A percentile compares a stretch with the other conserved stretches of the same genome.
These are phyloP conservation scores for Sceloporus undulatus DNA, from an alignment of 2,113 vertebrate species.

Conservation along the genomic window DNA sequence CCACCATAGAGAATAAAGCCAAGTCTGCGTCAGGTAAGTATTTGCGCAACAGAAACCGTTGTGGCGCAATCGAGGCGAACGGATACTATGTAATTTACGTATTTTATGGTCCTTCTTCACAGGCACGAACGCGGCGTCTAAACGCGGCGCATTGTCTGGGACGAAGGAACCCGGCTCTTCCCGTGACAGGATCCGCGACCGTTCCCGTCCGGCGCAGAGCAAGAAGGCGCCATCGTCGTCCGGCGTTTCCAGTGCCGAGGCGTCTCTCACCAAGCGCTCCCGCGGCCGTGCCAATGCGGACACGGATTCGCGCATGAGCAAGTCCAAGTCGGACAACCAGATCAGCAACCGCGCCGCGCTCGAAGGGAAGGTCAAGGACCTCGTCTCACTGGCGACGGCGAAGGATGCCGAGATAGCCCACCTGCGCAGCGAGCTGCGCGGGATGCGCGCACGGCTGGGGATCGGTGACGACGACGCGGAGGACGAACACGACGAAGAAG, in stretches of 20 bases:
- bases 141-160: conserved; percentile 82
- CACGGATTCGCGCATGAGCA: conserved; percentile 90
- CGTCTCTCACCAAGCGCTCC: conserved; percentile 83
- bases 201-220: conserved; percentile 83
- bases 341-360: conserved; percentile 91
- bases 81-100: too few relatives aligned
- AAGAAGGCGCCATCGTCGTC: conserved; percentile 83
- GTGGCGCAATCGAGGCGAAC: too few relatives aligned
- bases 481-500: conserved; percentile 77
- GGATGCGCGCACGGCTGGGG: conserved; percentile 90
- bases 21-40: conserved; percentile 84
- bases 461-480: conserved; percentile 69
- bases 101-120: too few relatives aligned
- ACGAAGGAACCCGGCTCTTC: conserved; percentile 88
- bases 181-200: conserved; percentile 87
- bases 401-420: conserved; percentile 94
- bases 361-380: conserved; percentile 92
- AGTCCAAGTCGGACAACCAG: conserved; percentile 93
- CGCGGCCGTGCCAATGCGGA: conserved; percentile 82
- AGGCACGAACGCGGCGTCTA: conserved; percentile 82
- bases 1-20: conserved; percentile 82
- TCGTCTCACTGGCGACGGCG: conserved; percentile 88
- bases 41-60: neutral
- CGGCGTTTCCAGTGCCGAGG: conserved; percentile 73
- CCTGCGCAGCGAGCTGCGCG: conserved; percentile 87